Evolutionary conservation across 2,888 invertebrate species (phyloP), one percentile per base, ranked within the genome.

Genomic region (Ariolimax columbianus): DNA sequence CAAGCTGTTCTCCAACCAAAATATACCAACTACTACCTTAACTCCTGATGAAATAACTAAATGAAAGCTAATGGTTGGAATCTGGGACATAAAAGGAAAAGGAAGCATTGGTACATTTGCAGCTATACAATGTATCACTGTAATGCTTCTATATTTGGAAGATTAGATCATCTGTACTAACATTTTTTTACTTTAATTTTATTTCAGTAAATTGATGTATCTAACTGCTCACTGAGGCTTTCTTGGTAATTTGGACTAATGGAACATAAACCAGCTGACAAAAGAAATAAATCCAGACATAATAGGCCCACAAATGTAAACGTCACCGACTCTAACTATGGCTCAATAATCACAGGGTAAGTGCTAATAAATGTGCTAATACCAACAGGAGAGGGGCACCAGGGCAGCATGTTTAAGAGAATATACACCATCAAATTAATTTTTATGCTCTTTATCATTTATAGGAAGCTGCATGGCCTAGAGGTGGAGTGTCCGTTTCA

Each of bases 291-390:
- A 80, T 70, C 66, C 63, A 84, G 70, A 36, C 84, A 70, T 30
- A 78, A 70, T 47, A 78, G 59, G 59, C 66, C 78, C 30, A 26
- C 68, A 55, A 55, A 47, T 40, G 66, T 84, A 38, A 78, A 77
- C 51, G 26, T 47, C 43, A 43, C 26, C 19, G 83, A 84, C 38
- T 84, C 83, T 43, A 84, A 78, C 78, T 84, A 84, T 78, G 83
- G 83, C 55, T 84, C 83, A 70, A 72, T 84, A 59, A 84, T 84
- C 51, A 84, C 83, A 72, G 83, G 83, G 83, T 84, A 78, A 72
- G 83, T 77, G 40, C 30, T 26, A n/a, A n/a, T n/a, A n/a, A n/a
- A n/a, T n/a, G n/a, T n/a, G n/a, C n/a, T n/a, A n/a, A n/a, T n/a
- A n/a, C n/a, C n/a, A n/a, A n/a, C n/a, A n/a, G n/a, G n/a, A n/a